Evolutionary conservation across 2,113 vertebrate genomes (phyloP).

Genomic region (Numenius arquata): DNA sequence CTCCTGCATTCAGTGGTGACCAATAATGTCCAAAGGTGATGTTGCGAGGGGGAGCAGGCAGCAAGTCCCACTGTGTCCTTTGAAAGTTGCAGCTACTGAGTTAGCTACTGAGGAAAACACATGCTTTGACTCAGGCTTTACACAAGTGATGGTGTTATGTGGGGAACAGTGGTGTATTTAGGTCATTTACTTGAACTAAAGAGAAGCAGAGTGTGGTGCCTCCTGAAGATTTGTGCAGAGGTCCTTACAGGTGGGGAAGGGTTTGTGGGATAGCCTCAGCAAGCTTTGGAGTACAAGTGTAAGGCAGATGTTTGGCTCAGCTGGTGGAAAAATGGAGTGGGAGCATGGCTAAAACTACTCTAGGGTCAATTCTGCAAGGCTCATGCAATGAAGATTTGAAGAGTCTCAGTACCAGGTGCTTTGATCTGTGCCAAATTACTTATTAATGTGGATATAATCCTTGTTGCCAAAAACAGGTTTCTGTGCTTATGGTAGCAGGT

Average conservation of each 20-base stretch:
- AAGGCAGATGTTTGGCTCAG: neutral
- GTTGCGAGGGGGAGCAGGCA: neutral
- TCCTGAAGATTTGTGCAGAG: neutral
- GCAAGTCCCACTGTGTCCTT: neutral
- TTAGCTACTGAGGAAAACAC: neutral
- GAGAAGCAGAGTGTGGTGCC: neutral
- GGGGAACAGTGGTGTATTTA: neutral
- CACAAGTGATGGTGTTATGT: neutral
- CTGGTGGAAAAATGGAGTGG: neutral
- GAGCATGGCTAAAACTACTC: neutral
- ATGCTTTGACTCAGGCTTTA: neutral
- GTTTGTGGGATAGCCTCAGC: neutral
- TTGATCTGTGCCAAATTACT: neutral
- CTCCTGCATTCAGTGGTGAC: neutral
- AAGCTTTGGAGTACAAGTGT: neutral
- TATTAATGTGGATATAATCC: neutral
- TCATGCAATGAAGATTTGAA: neutral
- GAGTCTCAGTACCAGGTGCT: neutral
- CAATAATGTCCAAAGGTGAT: neutral
- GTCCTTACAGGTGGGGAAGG: neutral
- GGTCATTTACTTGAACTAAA: neutral
- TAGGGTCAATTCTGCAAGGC: neutral
- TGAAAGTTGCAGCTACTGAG: neutral
- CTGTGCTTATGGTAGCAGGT: neutral
- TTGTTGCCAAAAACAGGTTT: neutral